Evolutionary conservation across 2,797 vertebrate species (phyloP).

Genomic region (Pangasius macronema): DNA sequence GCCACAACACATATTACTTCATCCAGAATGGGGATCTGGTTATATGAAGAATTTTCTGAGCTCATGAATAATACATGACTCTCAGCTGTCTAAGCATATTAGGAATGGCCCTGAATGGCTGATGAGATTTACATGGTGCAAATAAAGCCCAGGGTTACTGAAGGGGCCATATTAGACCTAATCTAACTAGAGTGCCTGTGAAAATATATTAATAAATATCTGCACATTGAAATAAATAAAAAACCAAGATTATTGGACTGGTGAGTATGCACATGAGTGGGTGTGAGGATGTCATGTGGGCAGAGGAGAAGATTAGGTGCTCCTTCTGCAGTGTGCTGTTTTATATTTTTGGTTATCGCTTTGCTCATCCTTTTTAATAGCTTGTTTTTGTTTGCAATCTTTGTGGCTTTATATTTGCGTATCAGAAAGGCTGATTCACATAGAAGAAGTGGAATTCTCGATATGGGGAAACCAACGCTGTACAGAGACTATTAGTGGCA

Average conservation of each 20-base stretch:
- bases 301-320: not conserved
- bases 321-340: not conserved
- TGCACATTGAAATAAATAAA: constrained; percentile 55
- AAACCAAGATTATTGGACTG: constrained; percentile 43
- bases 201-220: constrained; percentile 63
- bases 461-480: not conserved
- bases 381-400: not conserved
- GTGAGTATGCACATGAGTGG: constrained; percentile 33
- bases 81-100: constrained; percentile 70
- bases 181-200: constrained; percentile 54
- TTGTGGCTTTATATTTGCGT: constrained; percentile 4
- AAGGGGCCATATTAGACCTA: constrained; percentile 55
- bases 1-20: constrained; percentile 74
- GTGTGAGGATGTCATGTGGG: constrained; percentile 13
- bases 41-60: constrained; percentile 69
- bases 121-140: constrained; percentile 59
- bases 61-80: constrained; percentile 73
- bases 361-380: constrained; percentile 13
- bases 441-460: not conserved
- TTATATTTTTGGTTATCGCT: not conserved
- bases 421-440: not conserved
- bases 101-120: constrained; percentile 61
- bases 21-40: constrained; percentile 68
- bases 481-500: not conserved
- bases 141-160: constrained; percentile 61